Evolutionary conservation across 2,797 vertebrate species (phyloP), one percentile per base, ranked within the genome.

Genomic region (Brachyrhaphis roseni): DNA sequence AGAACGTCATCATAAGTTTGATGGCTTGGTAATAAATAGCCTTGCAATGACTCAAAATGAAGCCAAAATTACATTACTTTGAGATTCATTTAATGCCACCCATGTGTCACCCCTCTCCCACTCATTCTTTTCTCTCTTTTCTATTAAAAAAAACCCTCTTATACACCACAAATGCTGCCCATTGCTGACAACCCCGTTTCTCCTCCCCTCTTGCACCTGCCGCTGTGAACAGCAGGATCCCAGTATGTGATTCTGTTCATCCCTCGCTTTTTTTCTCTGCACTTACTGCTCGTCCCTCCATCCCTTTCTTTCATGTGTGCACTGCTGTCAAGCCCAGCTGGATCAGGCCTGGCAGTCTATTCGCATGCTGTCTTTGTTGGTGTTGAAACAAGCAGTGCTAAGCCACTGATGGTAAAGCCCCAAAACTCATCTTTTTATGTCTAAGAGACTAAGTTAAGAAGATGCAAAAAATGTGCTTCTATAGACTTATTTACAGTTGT

Each of bases 191-290:
- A 31, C 81, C 75, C 73, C 55, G 75, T 74, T 79, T 85, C 89
- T 78, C 77, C 47, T 77, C 64, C 82, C 84, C 80, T 82, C 76
- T 85, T 92, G 93, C 94, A 94, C 94, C 95, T 95, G 94, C 95
- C 85, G 92, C 93, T 94, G 93, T 93, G 93, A 95, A 93, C 94
- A 95, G 95, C 95, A 94, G 92, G 94, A 93, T 90, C 92, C 91
- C 90, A 86, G 87, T 91, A 91, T 93, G 91, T 85, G 89, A 90
- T 93, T 94, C 88, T 94, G 91, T 92, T 92, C 92, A 87, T 90
- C 90, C 89, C 82, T 90, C 84, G 72, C 88, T 88, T 86, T 89
- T 45, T 86, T 81, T 89, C 90, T 84, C 87, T 81, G 86, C 78
- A 86, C 90, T 87, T 88, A 81, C 89, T 85, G 77, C 88, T 91